phyloP scores from a whole-genome alignment of 2,797 vertebrate genomes.

The Enteromius radiatus region DNA sequence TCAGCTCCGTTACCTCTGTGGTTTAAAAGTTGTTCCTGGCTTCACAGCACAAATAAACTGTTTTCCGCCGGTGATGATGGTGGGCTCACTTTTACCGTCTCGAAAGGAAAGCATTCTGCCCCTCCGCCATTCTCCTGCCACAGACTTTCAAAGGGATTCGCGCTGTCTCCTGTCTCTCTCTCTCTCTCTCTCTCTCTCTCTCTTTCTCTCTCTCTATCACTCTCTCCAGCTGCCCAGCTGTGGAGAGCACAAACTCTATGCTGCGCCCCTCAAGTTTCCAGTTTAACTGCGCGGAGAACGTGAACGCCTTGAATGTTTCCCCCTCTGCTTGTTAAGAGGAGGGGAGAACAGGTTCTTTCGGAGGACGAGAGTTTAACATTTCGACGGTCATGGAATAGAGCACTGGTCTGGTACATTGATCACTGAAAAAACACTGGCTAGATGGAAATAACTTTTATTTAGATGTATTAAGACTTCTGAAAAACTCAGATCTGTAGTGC shows the following conservation, averaged over 20 bases:
- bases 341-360: constrained; percentile 65
- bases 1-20: constrained; percentile 46
- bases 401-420: background rate
- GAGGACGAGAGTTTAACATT: constrained; percentile 36
- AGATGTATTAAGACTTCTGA: background rate
- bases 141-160: constrained; percentile 30
- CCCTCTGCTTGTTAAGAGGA: constrained; percentile 62
- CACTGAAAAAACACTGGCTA: background rate
- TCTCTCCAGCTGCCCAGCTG: constrained; percentile 35
- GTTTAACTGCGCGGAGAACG: constrained; percentile 68
- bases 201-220: constrained; percentile 6
- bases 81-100: constrained; percentile 73
- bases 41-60: constrained; percentile 44
- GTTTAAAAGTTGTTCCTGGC: constrained; percentile 43
- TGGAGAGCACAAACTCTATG: constrained; percentile 66
- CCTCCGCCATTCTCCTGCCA: constrained; percentile 80
- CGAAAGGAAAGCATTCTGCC: constrained; percentile 75
- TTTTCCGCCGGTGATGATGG: constrained; percentile 64
- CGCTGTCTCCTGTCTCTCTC: constrained; percentile 27
- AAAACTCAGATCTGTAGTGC: background rate
- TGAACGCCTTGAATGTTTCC: constrained; percentile 66
- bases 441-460: background rate
- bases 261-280: constrained; percentile 74
- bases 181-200: background rate
- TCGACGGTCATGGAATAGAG: constrained; percentile 17